A percentile compares a stretch with the other conserved stretches of the same genome.
Conservation (phyloP, 2,797 vertebrate species). For the Propithecus deckenii region DNA sequence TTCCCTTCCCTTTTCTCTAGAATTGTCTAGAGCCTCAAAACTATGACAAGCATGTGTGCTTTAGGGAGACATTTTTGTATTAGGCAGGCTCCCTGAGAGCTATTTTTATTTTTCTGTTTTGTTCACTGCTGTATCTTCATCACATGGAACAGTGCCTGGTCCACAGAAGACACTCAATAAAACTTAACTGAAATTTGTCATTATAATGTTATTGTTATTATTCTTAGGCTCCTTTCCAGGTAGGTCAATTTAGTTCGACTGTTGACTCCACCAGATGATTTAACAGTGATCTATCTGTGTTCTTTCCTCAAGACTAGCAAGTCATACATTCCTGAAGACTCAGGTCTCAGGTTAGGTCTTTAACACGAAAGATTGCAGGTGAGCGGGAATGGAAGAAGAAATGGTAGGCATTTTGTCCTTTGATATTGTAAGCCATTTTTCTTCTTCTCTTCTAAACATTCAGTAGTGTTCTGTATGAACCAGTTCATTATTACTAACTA, state of each 20-base stretch:
- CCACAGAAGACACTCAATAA: neutral
- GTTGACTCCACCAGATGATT: neutral
- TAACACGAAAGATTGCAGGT: neutral
- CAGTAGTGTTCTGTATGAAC: slow-evolving; percentile 71
- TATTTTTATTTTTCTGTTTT: neutral
- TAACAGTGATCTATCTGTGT: neutral
- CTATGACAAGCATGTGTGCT: neutral
- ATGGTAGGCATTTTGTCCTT: neutral
- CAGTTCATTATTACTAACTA: slow-evolving; percentile 70
- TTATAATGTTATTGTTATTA: neutral
- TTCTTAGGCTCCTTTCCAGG: neutral
- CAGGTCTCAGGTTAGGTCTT: neutral
- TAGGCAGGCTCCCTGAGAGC: neutral
- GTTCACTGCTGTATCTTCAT: neutral
- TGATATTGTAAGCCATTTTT: neutral
- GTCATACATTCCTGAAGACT: neutral
- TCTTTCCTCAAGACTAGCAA: neutral
- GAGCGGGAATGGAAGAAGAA: neutral
- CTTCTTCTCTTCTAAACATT: slow-evolving; percentile 55
- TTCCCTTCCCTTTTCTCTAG: neutral
- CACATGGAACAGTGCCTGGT: neutral
- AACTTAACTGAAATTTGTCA: neutral
- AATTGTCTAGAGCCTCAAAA: neutral
- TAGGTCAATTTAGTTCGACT: neutral
- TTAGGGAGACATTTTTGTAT: too few relatives aligned